These are phyloP conservation scores for Conops quadrifasciatus DNA, from an alignment of 2,888 invertebrate species.

Conservation along the genomic window DNA sequence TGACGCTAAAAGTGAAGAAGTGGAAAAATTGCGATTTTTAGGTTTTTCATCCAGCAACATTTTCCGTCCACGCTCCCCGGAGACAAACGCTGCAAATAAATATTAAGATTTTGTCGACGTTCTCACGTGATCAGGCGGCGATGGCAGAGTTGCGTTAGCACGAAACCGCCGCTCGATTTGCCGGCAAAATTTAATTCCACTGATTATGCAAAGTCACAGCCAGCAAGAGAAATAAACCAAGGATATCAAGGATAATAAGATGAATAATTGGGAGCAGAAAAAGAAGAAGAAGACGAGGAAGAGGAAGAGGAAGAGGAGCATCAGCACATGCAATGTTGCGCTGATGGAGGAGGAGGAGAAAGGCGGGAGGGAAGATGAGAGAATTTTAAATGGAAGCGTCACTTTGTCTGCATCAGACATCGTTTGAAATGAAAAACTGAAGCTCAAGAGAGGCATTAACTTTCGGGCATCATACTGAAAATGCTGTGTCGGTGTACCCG, in stretches of 20 bases:
- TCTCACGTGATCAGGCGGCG: constrained; percentile 54
- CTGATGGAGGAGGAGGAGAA: not conserved
- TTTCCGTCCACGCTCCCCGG: constrained; percentile 2
- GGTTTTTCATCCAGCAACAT: constrained; percentile 41
- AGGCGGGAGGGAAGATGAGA: not conserved
- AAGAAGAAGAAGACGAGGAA: constrained; percentile 10
- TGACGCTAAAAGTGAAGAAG: constrained; percentile 38
- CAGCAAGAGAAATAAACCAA: constrained; percentile 43
- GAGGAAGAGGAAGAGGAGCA: not conserved
- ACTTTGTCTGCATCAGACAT: not conserved
- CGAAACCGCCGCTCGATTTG: constrained; percentile 23
- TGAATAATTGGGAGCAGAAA: constrained; percentile 19
- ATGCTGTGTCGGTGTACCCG: no score
- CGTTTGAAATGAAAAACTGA: not conserved
- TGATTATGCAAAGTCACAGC: constrained; percentile 51
- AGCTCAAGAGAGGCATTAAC: no score
- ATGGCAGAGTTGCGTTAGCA: constrained; percentile 8
- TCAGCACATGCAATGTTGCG: not conserved
- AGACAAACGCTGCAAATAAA: constrained; percentile 49
- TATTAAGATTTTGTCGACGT: constrained; percentile 52
- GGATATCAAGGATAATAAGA: constrained; percentile 37
- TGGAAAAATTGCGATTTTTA: constrained; percentile 51
- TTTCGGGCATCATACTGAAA: no score
- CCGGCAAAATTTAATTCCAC: constrained; percentile 43
- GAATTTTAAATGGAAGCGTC: not conserved